phyloP scores from a whole-genome alignment of 2,888 invertebrate species.

The Ophion obscuratus region DNA sequence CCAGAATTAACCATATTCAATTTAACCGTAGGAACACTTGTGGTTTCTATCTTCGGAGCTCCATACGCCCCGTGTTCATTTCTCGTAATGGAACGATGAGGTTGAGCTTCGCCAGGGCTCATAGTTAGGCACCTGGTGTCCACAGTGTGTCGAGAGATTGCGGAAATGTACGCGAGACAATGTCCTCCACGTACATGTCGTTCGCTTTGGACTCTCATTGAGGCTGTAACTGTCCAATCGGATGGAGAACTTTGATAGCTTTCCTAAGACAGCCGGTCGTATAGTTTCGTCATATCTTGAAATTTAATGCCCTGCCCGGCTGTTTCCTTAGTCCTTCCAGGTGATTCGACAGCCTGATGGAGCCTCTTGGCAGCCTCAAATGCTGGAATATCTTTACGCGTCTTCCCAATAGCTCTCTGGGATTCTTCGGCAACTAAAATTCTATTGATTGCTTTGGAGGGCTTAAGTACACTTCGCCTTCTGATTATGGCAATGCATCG shows the following conservation, averaged over 20 bases:
- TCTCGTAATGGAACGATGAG: conserved; percentile 18
- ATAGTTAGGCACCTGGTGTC: conserved; percentile 6
- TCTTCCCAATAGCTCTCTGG: no score
- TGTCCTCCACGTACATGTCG: background rate
- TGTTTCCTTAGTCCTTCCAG: background rate
- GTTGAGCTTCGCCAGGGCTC: background rate
- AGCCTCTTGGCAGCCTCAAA: no score
- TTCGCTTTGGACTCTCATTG: conserved; percentile 4
- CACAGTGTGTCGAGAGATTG: background rate
- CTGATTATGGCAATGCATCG: background rate
- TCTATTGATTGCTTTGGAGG: no score
- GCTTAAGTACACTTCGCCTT: background rate
- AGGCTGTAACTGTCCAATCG: background rate
- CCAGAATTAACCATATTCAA: conserved; percentile 65
- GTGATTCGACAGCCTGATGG: no score
- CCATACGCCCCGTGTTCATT: background rate
- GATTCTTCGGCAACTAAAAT: no score
- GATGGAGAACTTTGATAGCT: background rate
- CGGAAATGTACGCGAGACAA: conserved; percentile 9
- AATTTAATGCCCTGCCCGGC: background rate
- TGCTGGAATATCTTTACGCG: no score
- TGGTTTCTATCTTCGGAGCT: conserved; percentile 35
- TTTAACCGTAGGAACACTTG: conserved; percentile 54
- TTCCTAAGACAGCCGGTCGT: background rate
- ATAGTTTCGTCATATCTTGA: background rate